Conservation (phyloP, 2,888 invertebrate species). For the Pandemis corylana region DNA sequence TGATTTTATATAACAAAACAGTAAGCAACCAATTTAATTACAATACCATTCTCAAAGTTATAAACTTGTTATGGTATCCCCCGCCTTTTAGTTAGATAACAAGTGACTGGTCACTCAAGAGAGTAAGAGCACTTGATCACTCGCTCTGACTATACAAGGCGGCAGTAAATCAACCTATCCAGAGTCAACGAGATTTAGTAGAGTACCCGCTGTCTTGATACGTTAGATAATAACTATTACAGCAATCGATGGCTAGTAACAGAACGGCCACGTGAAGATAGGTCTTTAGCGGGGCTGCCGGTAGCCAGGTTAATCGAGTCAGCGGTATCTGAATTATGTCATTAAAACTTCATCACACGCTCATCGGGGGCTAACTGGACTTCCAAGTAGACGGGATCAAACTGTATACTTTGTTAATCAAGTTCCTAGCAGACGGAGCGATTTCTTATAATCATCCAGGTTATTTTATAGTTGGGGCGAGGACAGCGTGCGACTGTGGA, state of each 20-base stretch:
- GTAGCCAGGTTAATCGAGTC: constrained; percentile 76
- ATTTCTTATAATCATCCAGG: constrained; percentile 57
- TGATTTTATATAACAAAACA: constrained; percentile 36
- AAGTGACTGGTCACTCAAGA: constrained; percentile 17
- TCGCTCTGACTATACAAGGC: constrained; percentile 25
- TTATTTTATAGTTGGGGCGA: constrained; percentile 56
- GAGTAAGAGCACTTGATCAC: constrained; percentile 28
- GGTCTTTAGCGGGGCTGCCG: constrained; percentile 65
- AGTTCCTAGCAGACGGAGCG: constrained; percentile 46
- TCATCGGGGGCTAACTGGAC: constrained; percentile 72
- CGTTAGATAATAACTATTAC: constrained; percentile 67
- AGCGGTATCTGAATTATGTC: constrained; percentile 79
- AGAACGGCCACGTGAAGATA: constrained; percentile 64
- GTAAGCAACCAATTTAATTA: constrained; percentile 41
- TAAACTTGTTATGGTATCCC: constrained; percentile 14
- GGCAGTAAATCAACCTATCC: constrained; percentile 57
- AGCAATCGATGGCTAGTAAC: constrained; percentile 56
- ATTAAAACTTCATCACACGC: constrained; percentile 80
- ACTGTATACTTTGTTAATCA: constrained; percentile 49
- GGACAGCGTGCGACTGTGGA: constrained; percentile 71
- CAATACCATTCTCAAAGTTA: neutral
- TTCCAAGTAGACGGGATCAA: constrained; percentile 56
- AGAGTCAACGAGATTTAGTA: constrained; percentile 55
- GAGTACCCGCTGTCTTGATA: constrained; percentile 56
- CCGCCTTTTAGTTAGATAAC: constrained; percentile 14